Evolutionary conservation across 1,140 invertebrate species (phyloP).

Genomic region (Bombus affinis): DNA sequence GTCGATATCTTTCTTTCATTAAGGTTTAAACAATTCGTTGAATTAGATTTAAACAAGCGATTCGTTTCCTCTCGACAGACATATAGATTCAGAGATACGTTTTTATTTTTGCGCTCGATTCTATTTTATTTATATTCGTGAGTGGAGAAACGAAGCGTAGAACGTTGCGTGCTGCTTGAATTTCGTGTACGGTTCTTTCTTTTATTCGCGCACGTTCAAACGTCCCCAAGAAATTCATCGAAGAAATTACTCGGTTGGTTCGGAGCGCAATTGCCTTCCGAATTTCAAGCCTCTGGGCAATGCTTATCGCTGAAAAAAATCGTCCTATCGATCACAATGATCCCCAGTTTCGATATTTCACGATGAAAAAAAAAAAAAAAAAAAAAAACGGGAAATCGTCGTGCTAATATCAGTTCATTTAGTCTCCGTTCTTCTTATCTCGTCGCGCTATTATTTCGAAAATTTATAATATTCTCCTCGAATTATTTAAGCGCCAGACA

Average conservation of each 20-base stretch:
- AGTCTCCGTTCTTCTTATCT: conserved; percentile 69
- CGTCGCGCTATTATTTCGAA: conserved; percentile 43
- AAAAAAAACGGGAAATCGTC: conserved; percentile 47
- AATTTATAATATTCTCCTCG: conserved; percentile 67
- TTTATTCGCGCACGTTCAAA: background rate
- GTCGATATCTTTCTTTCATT: background rate
- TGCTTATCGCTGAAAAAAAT: conserved; percentile 67
- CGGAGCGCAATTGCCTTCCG: conserved; percentile 1
- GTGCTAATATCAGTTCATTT: conserved; percentile 71
- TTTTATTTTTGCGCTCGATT: background rate
- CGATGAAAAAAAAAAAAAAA: background rate
- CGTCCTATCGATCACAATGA: conserved; percentile 72
- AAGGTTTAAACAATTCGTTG: background rate
- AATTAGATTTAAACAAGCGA: background rate
- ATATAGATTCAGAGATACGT: background rate
- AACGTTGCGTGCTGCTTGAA: conserved; percentile 7
- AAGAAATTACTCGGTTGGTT: conserved; percentile 4
- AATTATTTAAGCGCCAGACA: conserved; percentile 13
- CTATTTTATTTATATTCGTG: background rate
- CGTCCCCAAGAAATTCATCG: background rate
- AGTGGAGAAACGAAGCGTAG: background rate
- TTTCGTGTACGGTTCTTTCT: background rate
- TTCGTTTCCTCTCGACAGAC: background rate
- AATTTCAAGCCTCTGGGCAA: conserved; percentile 31
- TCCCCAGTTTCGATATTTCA: background rate